phyloP scores from a whole-genome alignment of 1,140 invertebrate genomes.

The Drosophila miranda region DNA sequence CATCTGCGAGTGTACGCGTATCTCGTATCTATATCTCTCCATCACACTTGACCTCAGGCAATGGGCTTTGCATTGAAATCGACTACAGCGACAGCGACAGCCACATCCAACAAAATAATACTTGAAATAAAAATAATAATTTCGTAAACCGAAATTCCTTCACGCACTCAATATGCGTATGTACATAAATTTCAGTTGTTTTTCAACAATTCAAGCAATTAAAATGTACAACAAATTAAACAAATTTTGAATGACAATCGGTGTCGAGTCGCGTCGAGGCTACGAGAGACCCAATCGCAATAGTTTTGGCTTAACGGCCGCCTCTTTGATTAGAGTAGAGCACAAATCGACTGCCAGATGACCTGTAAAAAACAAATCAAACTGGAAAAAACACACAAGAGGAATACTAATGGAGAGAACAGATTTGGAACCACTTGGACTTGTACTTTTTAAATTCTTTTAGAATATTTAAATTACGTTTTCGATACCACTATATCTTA shows the following conservation, averaged over 20 bases:
- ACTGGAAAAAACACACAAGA: no score
- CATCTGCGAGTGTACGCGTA: constrained; percentile 1
- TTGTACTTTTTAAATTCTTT: no score
- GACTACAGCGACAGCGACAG: constrained; percentile 33
- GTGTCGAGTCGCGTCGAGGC: constrained; percentile 26
- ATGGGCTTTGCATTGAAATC: constrained; percentile 47
- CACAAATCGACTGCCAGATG: constrained; percentile 29
- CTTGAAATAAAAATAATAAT: constrained; percentile 49
- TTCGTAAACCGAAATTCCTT: constrained; percentile 66
- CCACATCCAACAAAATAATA: constrained; percentile 23
- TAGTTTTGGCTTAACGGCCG: not conserved
- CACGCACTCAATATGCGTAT: constrained; percentile 49
- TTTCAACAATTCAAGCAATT: constrained; percentile 60
- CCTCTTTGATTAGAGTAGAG: no score
- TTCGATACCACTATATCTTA: no score
- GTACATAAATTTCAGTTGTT: constrained; percentile 26
- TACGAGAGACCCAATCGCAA: constrained; percentile 25
- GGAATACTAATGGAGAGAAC: no score
- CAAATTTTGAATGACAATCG: constrained; percentile 69
- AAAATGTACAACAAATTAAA: constrained; percentile 72
- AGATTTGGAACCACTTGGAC: no score
- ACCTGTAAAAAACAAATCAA: constrained; percentile 12
- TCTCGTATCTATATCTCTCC: constrained; percentile 3
- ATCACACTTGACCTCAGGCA: constrained; percentile 66
- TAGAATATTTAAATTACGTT: no score